phyloP scores from a whole-genome alignment of 2,797 vertebrate species.

The Falco cherrug region DNA sequence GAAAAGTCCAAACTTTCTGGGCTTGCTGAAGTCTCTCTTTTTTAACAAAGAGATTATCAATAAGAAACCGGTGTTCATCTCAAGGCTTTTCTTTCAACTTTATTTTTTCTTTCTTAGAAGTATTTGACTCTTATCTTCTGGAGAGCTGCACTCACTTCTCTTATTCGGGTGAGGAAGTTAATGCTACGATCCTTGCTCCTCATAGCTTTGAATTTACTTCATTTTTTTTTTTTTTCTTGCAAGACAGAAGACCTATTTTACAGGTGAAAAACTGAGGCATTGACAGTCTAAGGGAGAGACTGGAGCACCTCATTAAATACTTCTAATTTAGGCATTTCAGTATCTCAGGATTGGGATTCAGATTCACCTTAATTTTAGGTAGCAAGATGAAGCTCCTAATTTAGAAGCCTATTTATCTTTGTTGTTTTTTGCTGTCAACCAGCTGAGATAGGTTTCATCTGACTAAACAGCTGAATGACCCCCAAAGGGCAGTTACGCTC shows the following conservation, averaged over 20 bases:
- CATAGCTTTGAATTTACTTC: background rate
- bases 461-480: constrained; percentile 27
- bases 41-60: background rate
- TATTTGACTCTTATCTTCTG: background rate
- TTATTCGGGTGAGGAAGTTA: background rate
- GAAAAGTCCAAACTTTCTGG: constrained; percentile 20
- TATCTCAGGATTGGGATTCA: background rate
- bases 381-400: background rate
- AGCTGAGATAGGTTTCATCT: background rate
- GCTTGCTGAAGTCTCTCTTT: background rate
- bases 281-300: background rate
- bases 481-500: background rate
- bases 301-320: background rate
- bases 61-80: background rate
- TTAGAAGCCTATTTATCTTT: constrained; percentile 47
- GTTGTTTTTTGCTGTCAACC: background rate
- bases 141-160: background rate
- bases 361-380: constrained; percentile 38
- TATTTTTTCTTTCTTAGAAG: background rate
- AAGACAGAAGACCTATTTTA: background rate
- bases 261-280: background rate
- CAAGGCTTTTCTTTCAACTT: background rate
- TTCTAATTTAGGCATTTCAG: constrained; percentile 12
- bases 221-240: background rate
- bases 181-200: background rate